Conservation (phyloP, 2,888 invertebrate species). For the Plagodis dolabraria region DNA sequence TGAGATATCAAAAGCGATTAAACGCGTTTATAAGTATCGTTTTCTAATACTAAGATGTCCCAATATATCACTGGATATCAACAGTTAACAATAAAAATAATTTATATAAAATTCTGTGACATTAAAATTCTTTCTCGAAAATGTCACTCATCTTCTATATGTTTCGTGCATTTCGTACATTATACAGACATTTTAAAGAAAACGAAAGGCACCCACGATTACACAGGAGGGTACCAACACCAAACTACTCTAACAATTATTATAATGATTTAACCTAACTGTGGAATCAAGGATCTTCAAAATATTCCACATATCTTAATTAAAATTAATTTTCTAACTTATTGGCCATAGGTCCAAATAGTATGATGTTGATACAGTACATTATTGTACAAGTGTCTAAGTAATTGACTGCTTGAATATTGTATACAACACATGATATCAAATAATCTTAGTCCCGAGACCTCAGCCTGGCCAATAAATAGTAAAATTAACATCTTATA, state of each 20-base stretch:
- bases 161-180: constrained; percentile 95
- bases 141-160: constrained; percentile 90
- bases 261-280: constrained; percentile 76
- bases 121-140: constrained; percentile 64
- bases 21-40: constrained; percentile 64
- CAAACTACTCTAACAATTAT: constrained; percentile 81
- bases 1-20: constrained; percentile 76
- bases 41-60: constrained; percentile 81
- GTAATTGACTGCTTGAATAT: neutral
- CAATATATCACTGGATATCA: constrained; percentile 77
- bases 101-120: constrained; percentile 72
- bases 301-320: constrained; percentile 61
- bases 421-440: constrained; percentile 1
- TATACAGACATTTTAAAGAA: constrained; percentile 88
- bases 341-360: constrained; percentile 46
- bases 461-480: constrained; percentile 52
- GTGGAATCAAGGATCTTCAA: constrained; percentile 63
- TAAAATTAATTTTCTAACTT: constrained; percentile 52
- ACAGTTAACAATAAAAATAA: constrained; percentile 77
- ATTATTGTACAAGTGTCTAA: neutral
- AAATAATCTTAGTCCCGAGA: constrained; percentile 34
- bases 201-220: constrained; percentile 84
- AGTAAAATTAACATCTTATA: constrained; percentile 51
- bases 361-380: neutral
- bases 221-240: constrained; percentile 82